Evolutionary conservation across 2,888 invertebrate species (phyloP).

Genomic region (Megastigmus dorsalis): DNA sequence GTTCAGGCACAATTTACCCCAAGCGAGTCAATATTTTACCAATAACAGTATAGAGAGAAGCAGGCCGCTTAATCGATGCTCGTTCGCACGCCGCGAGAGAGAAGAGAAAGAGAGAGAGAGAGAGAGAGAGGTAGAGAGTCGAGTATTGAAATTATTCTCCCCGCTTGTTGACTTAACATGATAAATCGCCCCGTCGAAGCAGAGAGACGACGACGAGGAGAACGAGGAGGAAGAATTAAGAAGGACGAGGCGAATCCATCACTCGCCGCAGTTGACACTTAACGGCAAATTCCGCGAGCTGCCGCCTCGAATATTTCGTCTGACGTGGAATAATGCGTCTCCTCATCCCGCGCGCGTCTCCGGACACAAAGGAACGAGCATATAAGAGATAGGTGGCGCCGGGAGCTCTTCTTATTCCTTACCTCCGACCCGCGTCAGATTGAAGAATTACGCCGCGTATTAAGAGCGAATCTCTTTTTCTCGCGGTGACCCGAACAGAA

Average conservation of each 20-base stretch:
- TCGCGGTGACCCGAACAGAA: conserved; percentile 16
- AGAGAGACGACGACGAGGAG: not conserved
- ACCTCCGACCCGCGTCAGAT: not conserved
- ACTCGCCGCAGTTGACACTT: conserved; percentile 22
- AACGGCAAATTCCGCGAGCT: conserved; percentile 7
- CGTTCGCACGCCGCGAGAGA: not conserved
- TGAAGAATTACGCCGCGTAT: conserved; percentile 16
- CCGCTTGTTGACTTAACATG: conserved; percentile 35
- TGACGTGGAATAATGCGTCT: conserved; percentile 37
- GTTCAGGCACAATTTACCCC: conserved; percentile 8
- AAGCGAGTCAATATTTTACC: conserved; percentile 44
- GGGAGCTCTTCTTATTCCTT: not conserved
- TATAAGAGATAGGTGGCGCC: not conserved
- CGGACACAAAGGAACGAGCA: too few relatives aligned
- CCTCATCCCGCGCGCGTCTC: not conserved
- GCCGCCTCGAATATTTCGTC: conserved; percentile 33
- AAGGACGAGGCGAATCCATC: conserved; percentile 37
- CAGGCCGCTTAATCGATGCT: conserved; percentile 36
- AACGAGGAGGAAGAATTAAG: not conserved
- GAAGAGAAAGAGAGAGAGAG: too few relatives aligned
- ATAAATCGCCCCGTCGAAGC: conserved; percentile 32
- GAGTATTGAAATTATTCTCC: conserved; percentile 41
- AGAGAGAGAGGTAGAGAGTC: too few relatives aligned
- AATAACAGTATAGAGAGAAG: conserved; percentile 8
- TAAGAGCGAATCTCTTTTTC: conserved; percentile 11